Conservation (phyloP, 2,113 vertebrate genomes). For the human region DNA sequence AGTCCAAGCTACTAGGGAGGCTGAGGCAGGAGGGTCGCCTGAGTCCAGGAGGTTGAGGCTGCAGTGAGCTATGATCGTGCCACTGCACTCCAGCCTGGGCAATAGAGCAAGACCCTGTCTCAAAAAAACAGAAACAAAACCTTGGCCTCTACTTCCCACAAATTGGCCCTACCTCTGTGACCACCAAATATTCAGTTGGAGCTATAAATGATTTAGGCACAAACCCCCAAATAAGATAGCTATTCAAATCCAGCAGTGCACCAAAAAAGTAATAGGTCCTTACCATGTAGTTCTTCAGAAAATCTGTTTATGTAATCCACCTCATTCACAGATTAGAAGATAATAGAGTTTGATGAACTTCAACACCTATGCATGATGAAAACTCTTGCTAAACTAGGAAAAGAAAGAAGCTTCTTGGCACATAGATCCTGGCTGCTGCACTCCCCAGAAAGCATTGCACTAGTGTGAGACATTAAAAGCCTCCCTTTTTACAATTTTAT, state of each 20-base stretch:
- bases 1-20: too few relatives aligned
- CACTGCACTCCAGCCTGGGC: too few relatives aligned
- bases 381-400: background rate
- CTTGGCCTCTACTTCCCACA: background rate
- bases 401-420: background rate
- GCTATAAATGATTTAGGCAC: background rate
- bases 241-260: background rate
- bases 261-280: background rate
- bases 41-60: too few relatives aligned
- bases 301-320: background rate
- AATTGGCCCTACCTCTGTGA: background rate
- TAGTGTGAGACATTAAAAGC: background rate
- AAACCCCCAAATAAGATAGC: background rate
- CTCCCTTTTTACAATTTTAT: background rate
- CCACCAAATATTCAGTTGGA: background rate
- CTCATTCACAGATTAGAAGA: background rate
- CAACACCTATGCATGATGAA: background rate
- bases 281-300: background rate
- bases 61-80: too few relatives aligned
- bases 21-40: too few relatives aligned
- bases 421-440: accelerated
- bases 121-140: background rate
- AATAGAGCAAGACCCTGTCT: too few relatives aligned
- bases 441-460: background rate
- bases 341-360: background rate